Evolutionary conservation across 2,797 vertebrate genomes (phyloP), one percentile per base, ranked within the genome.

Genomic region (Tiaroga cobitis): DNA sequence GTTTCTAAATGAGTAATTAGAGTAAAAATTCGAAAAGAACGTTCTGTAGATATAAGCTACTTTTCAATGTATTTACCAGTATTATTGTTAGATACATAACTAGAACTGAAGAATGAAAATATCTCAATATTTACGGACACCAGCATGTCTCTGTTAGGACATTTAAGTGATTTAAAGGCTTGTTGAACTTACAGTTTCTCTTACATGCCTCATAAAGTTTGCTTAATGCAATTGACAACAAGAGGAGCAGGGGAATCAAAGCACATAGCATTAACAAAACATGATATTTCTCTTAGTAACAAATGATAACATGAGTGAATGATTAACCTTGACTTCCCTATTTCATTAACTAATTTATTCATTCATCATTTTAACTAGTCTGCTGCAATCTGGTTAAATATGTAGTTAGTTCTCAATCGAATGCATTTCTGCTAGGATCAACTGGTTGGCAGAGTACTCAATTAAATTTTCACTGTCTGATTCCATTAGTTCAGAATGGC

Each of bases 401-500:
- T 77, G 34, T 61, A 65, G 32, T 32, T 54, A 54, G n/a, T 67
- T 83, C 1, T 68, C 39, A 65, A 32, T 68, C 37, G 43, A 26
- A 75, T 65, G 37, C n/a, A 16, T 75, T 85, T 32, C 67, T 86
- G 82, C 59, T 46, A 81, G 46, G 67, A 81, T 54, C 69, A 72
- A 10, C 92, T 92, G 90, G 80, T 91, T 92, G 85, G 10, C 34
- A 16, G 56, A 65, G 59, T 80, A 69, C 65, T 79, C 87, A 84
- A 85, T 92, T 92, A 92, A 91, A 83, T 85, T 91, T 88, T 85
- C 75, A 79, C 59, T 67, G 8, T 41, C n/a, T 68, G 63, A 68
- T 83, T 34, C 29, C 21, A 37, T 73, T 72, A 18, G 80, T 59
- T 81, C 3, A 43, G 59, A 59, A 39, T 18, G 19, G 5, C 13